These are phyloP conservation scores for Syrrhaptes paradoxus DNA, from an alignment of 2,113 vertebrate species.

Conservation along the genomic window DNA sequence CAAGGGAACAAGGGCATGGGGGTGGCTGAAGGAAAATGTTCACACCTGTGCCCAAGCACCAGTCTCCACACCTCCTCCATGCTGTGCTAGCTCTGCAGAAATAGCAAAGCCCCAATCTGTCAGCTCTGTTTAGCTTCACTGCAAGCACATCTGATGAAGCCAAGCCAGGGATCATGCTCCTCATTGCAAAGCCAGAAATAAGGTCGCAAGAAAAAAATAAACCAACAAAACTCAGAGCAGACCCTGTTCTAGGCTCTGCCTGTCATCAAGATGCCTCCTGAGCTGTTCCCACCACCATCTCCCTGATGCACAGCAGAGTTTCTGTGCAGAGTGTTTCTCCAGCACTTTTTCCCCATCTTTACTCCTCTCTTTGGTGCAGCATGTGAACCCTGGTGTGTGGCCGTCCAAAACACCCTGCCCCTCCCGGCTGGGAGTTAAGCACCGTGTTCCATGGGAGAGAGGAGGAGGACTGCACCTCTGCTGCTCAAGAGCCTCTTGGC, in stretches of 20 bases:
- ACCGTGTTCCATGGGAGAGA: accelerated
- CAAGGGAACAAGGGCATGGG: neutral
- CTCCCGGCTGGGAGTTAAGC: neutral
- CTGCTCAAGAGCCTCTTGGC: neutral
- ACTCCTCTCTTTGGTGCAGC: neutral
- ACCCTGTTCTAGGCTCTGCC: neutral
- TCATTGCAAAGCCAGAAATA: neutral
- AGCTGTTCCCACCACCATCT: neutral
- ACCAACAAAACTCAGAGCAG: neutral
- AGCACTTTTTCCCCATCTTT: neutral
- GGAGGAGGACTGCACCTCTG: neutral
- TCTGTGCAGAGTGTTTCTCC: neutral
- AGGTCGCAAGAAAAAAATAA: neutral
- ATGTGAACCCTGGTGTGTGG: accelerated
- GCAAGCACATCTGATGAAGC: neutral
- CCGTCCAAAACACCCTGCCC: neutral
- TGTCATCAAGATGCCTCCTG: neutral
- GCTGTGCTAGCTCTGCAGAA: neutral
- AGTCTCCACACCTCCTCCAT: accelerated
- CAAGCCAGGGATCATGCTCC: neutral
- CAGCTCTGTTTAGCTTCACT: neutral
- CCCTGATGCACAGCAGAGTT: neutral
- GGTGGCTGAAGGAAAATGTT: accelerated
- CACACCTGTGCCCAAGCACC: neutral
- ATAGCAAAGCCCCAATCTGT: neutral